A percentile compares a stretch with the other conserved stretches of the same genome.
These are phyloP conservation scores for Meteorus colon DNA, from an alignment of 2,888 invertebrate genomes.

Conservation along the genomic window DNA sequence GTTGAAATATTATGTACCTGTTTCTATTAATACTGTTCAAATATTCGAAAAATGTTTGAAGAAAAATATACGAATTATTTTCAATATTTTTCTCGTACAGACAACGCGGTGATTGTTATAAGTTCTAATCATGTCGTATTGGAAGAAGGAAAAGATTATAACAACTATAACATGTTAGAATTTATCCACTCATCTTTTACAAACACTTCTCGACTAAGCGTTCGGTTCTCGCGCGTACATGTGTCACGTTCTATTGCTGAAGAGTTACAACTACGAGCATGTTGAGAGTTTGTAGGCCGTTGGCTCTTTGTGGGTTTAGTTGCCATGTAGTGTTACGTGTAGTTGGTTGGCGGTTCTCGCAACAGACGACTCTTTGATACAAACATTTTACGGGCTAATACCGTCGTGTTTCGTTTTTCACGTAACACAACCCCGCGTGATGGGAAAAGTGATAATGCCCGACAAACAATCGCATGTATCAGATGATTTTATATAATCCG, in stretches of 20 bases:
- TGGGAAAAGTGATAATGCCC: slow-evolving; percentile 32
- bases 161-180: slow-evolving; percentile 22
- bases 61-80: too few species aligned
- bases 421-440: slow-evolving; percentile 47
- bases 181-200: slow-evolving; percentile 24
- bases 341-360: slow-evolving; percentile 48
- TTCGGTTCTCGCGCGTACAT: background rate
- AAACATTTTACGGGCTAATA: slow-evolving; percentile 52
- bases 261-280: background rate
- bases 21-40: background rate
- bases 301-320: slow-evolving; percentile 55
- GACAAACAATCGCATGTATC: slow-evolving; percentile 43
- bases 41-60: too few species aligned
- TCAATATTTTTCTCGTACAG: background rate
- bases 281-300: slow-evolving; percentile 48
- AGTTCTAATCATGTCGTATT: background rate
- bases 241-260: background rate
- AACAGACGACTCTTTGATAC: slow-evolving; percentile 65
- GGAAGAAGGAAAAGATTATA: background rate
- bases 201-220: background rate
- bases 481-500: background rate
- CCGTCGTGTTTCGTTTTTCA: slow-evolving; percentile 47
- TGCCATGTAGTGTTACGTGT: slow-evolving; percentile 33
- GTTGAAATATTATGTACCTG: background rate
- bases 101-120: slow-evolving; percentile 36